Conservation (phyloP, 2,888 invertebrate species). For the Dolichomitus sp. region DNA sequence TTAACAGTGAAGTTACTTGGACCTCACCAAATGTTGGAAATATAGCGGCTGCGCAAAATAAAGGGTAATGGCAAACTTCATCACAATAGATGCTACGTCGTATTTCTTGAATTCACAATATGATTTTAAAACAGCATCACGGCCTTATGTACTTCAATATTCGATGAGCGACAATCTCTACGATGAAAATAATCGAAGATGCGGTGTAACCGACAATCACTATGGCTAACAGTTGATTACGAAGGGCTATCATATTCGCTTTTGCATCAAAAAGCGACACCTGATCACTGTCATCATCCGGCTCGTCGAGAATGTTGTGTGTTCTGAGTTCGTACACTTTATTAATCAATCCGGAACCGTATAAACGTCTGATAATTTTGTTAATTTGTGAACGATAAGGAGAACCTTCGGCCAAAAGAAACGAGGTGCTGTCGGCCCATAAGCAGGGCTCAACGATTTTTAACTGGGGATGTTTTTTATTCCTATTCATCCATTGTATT, state of each 20-base stretch:
- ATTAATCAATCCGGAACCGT: neutral
- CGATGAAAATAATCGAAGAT: slow-evolving; percentile 20
- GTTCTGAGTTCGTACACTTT: neutral
- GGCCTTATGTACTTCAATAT: neutral
- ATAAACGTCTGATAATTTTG: neutral
- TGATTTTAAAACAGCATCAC: neutral
- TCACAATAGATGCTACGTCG: too few species aligned
- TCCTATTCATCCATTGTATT: neutral
- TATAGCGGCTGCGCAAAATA: too few species aligned
- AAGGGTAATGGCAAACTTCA: too few species aligned
- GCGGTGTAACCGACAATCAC: slow-evolving; percentile 13
- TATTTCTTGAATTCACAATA: too few species aligned
- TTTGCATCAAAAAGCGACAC: neutral
- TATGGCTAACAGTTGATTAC: slow-evolving; percentile 17
- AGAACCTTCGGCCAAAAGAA: slow-evolving; percentile 33
- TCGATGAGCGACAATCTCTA: slow-evolving; percentile 23
- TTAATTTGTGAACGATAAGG: slow-evolving; percentile 28
- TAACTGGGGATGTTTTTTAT: neutral
- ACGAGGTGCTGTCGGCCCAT: slow-evolving; percentile 46
- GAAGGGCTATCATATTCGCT: neutral
- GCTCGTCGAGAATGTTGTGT: neutral
- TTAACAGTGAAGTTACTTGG: too few species aligned
- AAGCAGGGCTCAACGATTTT: slow-evolving; percentile 45
- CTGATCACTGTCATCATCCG: neutral
- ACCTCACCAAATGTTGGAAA: too few species aligned